Conservation (phyloP, 2,797 vertebrate genomes). For the Sebastolobus alascanus region DNA sequence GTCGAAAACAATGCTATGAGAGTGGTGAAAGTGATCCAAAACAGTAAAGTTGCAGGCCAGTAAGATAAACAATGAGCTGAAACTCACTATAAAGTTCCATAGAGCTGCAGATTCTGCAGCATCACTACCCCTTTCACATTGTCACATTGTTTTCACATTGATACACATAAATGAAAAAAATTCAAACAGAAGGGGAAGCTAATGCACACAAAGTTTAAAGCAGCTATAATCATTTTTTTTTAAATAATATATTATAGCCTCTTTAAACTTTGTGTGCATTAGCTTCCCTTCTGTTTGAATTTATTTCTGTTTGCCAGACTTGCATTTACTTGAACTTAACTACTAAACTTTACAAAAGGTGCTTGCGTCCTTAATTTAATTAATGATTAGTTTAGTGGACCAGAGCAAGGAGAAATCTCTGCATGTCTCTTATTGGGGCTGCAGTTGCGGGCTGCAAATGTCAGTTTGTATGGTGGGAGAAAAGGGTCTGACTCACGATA, state of each 20-base stretch:
- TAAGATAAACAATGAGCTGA: neutral
- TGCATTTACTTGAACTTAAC: neutral
- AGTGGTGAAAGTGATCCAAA: neutral
- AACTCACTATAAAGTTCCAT: neutral
- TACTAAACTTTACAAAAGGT: conserved; percentile 17
- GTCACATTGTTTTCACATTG: too few species aligned
- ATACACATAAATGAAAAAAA: neutral
- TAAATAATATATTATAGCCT: neutral
- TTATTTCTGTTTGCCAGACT: conserved; percentile 4
- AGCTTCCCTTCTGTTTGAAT: neutral
- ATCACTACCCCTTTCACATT: neutral
- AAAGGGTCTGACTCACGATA: conserved; percentile 46
- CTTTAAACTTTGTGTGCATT: neutral
- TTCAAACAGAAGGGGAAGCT: neutral
- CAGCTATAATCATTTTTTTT: neutral
- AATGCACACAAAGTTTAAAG: neutral
- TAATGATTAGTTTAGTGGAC: neutral
- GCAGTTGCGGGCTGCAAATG: conserved; percentile 37
- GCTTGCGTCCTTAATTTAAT: too few species aligned
- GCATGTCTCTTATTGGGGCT: neutral
- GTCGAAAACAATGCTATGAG: neutral
- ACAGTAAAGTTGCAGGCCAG: neutral
- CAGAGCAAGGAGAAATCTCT: too few species aligned
- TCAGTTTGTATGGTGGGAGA: conserved; percentile 26
- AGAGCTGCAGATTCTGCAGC: neutral